These are phyloP conservation scores for Brachionus paranguensis DNA, from an alignment of 1,140 invertebrate genomes.

Conservation along the genomic window DNA sequence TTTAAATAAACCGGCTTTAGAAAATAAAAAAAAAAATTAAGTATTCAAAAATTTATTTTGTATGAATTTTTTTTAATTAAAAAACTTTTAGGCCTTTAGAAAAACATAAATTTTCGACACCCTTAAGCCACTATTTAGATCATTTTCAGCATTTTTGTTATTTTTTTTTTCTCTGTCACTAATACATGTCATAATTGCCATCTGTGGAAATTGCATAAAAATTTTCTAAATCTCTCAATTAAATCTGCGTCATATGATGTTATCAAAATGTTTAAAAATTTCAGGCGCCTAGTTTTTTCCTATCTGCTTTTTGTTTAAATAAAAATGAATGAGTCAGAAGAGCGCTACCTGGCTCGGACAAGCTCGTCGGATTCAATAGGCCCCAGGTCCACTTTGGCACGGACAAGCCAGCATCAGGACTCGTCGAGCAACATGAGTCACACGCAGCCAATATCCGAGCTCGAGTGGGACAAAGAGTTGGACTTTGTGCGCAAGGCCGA, in stretches of 20 bases:
- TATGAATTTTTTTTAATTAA: not conserved
- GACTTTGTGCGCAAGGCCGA: constrained; percentile 18
- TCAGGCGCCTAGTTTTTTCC: not conserved
- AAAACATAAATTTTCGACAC: not conserved
- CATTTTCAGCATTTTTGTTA: not conserved
- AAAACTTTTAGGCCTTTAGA: not conserved
- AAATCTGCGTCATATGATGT: constrained; percentile 16
- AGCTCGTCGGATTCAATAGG: not conserved
- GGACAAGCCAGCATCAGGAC: not conserved
- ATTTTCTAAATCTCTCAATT: not conserved
- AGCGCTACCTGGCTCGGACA: not conserved
- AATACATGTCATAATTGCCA: constrained; percentile 1
- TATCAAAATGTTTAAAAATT: constrained; percentile 2
- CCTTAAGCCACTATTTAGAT: not conserved
- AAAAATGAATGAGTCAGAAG: constrained; percentile 1
- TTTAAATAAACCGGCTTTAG: not conserved
- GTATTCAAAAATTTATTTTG: not conserved
- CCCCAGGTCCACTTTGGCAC: not conserved
- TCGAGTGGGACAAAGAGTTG: constrained; percentile 29
- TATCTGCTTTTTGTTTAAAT: not conserved
- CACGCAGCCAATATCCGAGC: not conserved
- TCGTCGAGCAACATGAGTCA: not conserved
- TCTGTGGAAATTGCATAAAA: constrained; percentile 9
- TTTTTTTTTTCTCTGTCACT: not conserved
- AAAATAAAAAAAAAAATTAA: not conserved